Evolutionary conservation across 2,888 invertebrate species (phyloP).

Genomic region (Eilema depressum): DNA sequence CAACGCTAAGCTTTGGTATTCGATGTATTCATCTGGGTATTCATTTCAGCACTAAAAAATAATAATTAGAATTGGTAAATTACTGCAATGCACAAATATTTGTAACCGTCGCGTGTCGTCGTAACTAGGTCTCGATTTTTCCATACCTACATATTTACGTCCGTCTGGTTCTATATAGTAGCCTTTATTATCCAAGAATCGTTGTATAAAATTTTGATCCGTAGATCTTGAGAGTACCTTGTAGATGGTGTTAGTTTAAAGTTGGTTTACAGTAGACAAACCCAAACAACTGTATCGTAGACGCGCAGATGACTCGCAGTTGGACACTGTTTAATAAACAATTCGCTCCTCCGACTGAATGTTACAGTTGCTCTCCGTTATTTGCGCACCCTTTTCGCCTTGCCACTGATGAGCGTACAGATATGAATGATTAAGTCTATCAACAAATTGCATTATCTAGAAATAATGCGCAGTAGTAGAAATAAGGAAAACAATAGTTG

Average conservation of each 20-base stretch:
- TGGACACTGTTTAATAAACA: conserved; percentile 76
- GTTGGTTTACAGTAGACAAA: conserved; percentile 50
- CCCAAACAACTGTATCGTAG: conserved; percentile 64
- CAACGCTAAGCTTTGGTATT: no score
- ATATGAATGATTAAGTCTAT: conserved; percentile 59
- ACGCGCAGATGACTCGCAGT: conserved; percentile 69
- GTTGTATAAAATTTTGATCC: neutral
- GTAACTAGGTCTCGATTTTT: no score
- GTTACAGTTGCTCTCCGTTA: conserved; percentile 48
- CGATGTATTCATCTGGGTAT: no score
- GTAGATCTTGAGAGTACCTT: conserved; percentile 23
- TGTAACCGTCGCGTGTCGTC: no score
- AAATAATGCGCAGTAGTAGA: conserved; percentile 58
- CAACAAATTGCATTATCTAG: conserved; percentile 56
- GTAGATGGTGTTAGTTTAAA: conserved; percentile 34
- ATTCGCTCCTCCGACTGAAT: conserved; percentile 57
- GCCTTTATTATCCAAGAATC: neutral
- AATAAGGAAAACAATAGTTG: conserved; percentile 40
- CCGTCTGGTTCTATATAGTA: neutral
- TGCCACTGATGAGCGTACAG: conserved; percentile 58
- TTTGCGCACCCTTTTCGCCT: conserved; percentile 55
- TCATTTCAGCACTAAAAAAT: no score
- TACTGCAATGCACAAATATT: no score
- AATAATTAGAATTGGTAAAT: no score
- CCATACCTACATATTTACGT: no score